Base-by-base conservation (phyloP, 2,113 vertebrate genomes). In the Sorex fumeus region DNA sequence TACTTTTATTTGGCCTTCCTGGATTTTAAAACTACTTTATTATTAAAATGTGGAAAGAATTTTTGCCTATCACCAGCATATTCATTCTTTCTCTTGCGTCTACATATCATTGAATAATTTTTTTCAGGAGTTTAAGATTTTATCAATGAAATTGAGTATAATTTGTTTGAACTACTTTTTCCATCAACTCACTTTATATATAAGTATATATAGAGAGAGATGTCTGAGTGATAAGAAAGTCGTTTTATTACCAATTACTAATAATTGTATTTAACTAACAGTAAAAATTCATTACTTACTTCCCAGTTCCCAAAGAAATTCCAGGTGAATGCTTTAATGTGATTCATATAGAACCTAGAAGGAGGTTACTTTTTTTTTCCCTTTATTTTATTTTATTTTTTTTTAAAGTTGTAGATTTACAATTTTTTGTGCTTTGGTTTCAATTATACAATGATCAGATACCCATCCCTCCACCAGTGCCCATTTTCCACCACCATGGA, bases 231-330 rank as follows among this genome's bases (percentile, higher is more conserved):
- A 80, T 77, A 81, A 93, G 36, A 32, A 80, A 92, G 45, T 91
- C 53, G 30, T 21, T 87, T 93, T 88, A 69, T 53, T 53, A 60
- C 18, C 18, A 60, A 60, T 60, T 21, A 60, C 57, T 60, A 60
- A 60, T 60, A 60, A 60, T 60, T 57, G 16, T 60, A 60, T 60
- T 23, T 21, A 60, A 23, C 57, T 3, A 27, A 53, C 57, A 93
- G 71, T 21, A 74, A 82, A 89, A 80, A 28, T 19, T 32, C 50
- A 27, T 36, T 34, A 34, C 79, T 80, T 32, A 16, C 5, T 78
- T 91, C 80, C 8, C 23, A 66, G 16, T 64, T 88, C 34, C 47
- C 62, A 81, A 77, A 91, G 45, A 72, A 86, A 79, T 86, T 80
- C 88, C 72, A 62, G 43, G 72, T 2, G 9, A 27, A 15, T 9